A percentile compares a stretch with the other conserved stretches of the same genome.
These are phyloP conservation scores for Aplochiton taeniatus DNA, from an alignment of 2,797 vertebrate species.

Conservation along the genomic window DNA sequence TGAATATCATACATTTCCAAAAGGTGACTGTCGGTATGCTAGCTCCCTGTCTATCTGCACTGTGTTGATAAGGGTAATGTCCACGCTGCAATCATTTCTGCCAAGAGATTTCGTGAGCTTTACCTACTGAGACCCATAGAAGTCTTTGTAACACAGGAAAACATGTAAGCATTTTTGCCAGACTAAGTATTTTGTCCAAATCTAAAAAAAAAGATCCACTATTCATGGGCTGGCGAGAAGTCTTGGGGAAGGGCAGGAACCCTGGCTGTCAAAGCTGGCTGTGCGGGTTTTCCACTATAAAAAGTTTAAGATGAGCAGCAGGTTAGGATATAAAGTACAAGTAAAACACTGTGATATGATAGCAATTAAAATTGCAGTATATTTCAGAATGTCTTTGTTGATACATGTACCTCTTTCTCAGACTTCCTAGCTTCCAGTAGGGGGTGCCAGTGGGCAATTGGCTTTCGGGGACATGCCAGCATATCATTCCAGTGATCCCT, in stretches of 20 bases:
- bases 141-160: conserved; percentile 9
- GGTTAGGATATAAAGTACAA: background rate
- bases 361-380: background rate
- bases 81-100: conserved; percentile 23
- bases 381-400: background rate
- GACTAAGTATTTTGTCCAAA: conserved; percentile 18
- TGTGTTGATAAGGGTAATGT: too few species aligned
- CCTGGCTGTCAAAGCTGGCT: conserved; percentile 85
- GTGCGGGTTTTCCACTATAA: conserved; percentile 83
- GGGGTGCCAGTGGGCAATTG: conserved; percentile 86
- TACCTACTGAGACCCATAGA: background rate
- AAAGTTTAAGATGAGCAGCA: background rate
- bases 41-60: too few species aligned
- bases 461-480: conserved; percentile 86
- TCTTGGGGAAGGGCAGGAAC: conserved; percentile 83
- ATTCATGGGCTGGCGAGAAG: conserved; percentile 78
- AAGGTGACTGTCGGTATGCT: too few species aligned
- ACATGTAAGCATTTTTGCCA: conserved; percentile 10
- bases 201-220: background rate
- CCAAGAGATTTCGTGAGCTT: conserved; percentile 19
- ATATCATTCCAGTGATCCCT: conserved; percentile 90
- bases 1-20: too few species aligned
- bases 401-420: conserved; percentile 78
- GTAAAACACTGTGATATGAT: background rate
- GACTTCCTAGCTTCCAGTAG: conserved; percentile 84